Evolutionary conservation across 1,140 invertebrate genomes (phyloP), one percentile per base, ranked within the genome.

Genomic region (Periplaneta americana): DNA sequence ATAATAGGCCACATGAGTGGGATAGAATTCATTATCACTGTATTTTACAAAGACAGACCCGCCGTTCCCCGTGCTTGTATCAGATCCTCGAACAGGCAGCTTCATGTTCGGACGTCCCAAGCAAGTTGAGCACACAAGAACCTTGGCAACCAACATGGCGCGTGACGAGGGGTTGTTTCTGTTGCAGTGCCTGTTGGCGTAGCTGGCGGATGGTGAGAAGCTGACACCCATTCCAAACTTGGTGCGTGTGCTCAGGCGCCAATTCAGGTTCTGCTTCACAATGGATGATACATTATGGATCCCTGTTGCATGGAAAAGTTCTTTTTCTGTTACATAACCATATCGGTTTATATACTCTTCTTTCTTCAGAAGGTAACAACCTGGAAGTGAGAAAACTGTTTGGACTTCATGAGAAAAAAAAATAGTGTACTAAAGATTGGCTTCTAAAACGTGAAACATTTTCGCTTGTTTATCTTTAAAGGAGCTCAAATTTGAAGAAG

Each of bases 21-120:
- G 78, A n/a, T 79, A 79, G 34, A 79, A 79, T 34, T 79, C 78
- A 15, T 79, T 34, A 33, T 79, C 78, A 48, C 22, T 36, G 34
- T 36, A 79, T n/a, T 79, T 79, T 4, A 79, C 78, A 33, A 31
- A 48, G 18, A 79, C 78, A 17, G 22, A 28, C 15, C 39, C 78
- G 28, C 15, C 3, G 4, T 22, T 33, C 9, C 37, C 78, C 6
- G 37, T 79, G 10, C 34, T 79, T 13, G 39, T 79, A 79, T 79
- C 78, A 34, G 18, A 37, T 34, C 6, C 36, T 3, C 0, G 2
- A 0, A 37, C 9, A 18, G 78, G 78, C 8, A 79, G 22, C 8
- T 31, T 8, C 32, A 34, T 33, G 13, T 5, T 6, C 10, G 18
- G 28, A 74, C 22, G 8, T n/a, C 78, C 78, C 15, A 8, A 3